phyloP scores from a whole-genome alignment of 2,797 vertebrate species.

The Pseudotriccus pelzelni region DNA sequence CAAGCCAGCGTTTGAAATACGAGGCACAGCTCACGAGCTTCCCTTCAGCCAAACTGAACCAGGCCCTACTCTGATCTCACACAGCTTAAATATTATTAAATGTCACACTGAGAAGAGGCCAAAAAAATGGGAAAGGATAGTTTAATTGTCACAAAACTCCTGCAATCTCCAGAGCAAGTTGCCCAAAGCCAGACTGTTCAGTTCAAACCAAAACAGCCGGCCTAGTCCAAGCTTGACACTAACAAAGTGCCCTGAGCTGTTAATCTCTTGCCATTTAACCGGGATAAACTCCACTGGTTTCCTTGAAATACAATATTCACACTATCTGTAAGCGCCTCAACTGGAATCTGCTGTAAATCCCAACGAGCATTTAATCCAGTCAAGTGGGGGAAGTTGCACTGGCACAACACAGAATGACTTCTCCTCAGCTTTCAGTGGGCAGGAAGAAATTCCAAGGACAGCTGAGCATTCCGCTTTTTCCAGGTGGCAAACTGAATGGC shows the following conservation, averaged over 20 bases:
- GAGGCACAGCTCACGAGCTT: neutral
- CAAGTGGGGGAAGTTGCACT: neutral
- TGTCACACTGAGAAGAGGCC: neutral
- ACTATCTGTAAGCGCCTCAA: slow-evolving; percentile 33
- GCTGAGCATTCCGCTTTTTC: neutral
- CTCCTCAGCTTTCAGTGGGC: neutral
- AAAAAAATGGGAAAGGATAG: neutral
- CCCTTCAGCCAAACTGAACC: neutral
- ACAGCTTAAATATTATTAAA: neutral
- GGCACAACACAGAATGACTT: neutral
- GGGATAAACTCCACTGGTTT: slow-evolving; percentile 36
- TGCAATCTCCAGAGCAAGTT: neutral
- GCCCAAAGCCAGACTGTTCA: neutral
- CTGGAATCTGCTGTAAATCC: slow-evolving; percentile 56
- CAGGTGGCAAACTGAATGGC: rapidly evolving
- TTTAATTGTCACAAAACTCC: neutral
- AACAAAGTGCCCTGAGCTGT: slow-evolving; percentile 20
- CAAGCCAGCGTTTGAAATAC: neutral
- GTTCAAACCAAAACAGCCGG: neutral
- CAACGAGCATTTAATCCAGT: neutral
- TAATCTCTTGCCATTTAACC: slow-evolving; percentile 62
- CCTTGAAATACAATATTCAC: slow-evolving; percentile 69
- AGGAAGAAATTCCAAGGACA: neutral
- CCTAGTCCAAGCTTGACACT: neutral
- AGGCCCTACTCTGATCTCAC: neutral